These are phyloP conservation scores for Octomys mimax DNA, from an alignment of 2,797 vertebrate species.

Conservation along the genomic window DNA sequence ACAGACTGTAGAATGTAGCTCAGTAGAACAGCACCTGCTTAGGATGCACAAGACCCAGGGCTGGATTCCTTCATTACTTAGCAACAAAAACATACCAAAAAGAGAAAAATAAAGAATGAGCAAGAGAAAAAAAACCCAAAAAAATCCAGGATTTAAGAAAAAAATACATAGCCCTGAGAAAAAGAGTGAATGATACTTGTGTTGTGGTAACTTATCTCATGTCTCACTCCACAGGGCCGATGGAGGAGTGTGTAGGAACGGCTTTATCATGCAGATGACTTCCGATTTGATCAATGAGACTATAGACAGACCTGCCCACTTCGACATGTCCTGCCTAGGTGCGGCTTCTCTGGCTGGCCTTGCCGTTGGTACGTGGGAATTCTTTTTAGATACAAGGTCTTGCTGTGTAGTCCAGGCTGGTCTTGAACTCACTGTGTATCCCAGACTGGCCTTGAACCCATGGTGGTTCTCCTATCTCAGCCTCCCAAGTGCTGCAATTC, in stretches of 20 bases:
- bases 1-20: background rate
- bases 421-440: background rate
- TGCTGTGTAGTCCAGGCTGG: background rate
- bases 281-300: slow-evolving; percentile 94
- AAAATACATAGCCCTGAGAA: background rate
- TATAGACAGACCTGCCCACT: slow-evolving; percentile 90
- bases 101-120: background rate
- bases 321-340: slow-evolving; percentile 96
- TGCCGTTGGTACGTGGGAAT: slow-evolving; percentile 91
- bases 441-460: background rate
- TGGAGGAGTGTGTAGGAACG: slow-evolving; percentile 96
- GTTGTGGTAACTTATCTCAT: background rate
- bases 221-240: slow-evolving; percentile 91
- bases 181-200: background rate
- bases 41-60: background rate
- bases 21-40: background rate
- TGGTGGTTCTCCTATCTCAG: background rate
- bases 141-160: background rate
- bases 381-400: background rate
- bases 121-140: background rate
- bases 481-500: background rate
- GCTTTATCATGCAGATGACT: slow-evolving; percentile 98
- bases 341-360: slow-evolving; percentile 96
- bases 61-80: background rate
- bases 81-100: background rate